These are phyloP conservation scores for Temnothorax longispinosus DNA, from an alignment of 1,140 invertebrate species.

Conservation along the genomic window DNA sequence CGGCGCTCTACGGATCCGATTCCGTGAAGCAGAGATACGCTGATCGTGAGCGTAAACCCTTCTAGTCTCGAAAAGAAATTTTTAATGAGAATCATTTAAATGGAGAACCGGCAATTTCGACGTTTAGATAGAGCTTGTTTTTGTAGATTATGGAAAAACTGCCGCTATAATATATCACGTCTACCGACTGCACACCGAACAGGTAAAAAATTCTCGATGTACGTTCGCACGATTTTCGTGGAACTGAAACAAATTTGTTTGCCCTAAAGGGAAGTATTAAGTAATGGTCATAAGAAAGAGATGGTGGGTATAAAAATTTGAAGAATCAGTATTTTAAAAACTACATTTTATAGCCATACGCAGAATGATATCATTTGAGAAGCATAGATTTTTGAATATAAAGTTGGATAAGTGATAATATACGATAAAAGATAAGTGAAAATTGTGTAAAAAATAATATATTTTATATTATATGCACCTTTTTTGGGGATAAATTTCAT, in stretches of 20 bases:
- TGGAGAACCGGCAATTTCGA: conserved; percentile 55
- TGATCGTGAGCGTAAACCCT: conserved; percentile 11
- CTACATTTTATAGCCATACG: background rate
- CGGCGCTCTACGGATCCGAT: conserved; percentile 1
- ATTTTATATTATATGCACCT: background rate
- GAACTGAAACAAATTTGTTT: background rate
- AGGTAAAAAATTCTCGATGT: conserved; percentile 5
- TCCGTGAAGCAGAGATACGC: conserved; percentile 52
- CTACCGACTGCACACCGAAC: background rate
- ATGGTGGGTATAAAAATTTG: background rate
- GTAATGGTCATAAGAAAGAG: background rate
- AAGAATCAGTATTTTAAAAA: background rate
- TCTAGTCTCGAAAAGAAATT: conserved; percentile 23
- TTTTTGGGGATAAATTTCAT: background rate
- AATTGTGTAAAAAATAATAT: background rate
- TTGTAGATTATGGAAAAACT: conserved; percentile 49
- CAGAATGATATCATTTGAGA: background rate
- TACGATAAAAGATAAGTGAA: background rate
- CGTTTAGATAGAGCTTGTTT: conserved; percentile 7
- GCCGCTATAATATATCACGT: conserved; percentile 33
- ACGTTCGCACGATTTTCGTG: background rate
- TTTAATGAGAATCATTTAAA: conserved; percentile 47
- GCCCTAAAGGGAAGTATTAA: background rate
- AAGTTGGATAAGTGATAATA: background rate
- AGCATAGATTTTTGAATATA: background rate